Conservation (phyloP, 2,113 vertebrate species). For the Psephotus haematonotus region DNA sequence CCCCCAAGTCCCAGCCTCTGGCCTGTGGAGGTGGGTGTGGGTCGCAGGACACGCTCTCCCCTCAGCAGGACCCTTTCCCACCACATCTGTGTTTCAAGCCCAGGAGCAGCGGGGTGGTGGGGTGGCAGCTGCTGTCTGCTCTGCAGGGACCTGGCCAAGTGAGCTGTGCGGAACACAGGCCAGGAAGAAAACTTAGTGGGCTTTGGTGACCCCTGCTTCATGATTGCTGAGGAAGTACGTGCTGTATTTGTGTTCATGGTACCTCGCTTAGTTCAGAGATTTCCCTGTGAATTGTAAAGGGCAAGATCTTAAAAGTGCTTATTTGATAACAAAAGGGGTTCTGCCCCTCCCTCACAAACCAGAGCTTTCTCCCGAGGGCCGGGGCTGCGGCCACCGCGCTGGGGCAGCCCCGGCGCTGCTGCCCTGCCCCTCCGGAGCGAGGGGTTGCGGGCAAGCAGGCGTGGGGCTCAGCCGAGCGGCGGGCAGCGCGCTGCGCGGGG, state of each 20-base stretch:
- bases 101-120: rapidly evolving
- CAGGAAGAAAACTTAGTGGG: neutral
- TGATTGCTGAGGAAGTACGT: neutral
- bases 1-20: too few species aligned
- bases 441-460: too few species aligned
- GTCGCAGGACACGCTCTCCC: neutral
- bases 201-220: neutral
- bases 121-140: rapidly evolving
- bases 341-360: neutral
- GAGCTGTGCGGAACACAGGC: neutral
- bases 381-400: neutral
- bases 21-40: rapidly evolving
- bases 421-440: neutral
- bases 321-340: neutral
- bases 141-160: neutral
- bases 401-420: neutral
- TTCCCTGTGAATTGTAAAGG: too few species aligned
- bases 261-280: neutral
- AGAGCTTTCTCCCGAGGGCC: neutral
- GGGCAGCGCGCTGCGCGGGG: neutral
- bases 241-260: neutral
- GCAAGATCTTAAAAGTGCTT: neutral
- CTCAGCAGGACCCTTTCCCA: neutral
- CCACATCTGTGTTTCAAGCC: neutral
- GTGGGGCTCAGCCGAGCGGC: too few species aligned